Evolutionary conservation across 30 jellyfish, hydroid and myxozoan genomes (phyloP).

Genomic region (Phacellophora camtschatica): DNA sequence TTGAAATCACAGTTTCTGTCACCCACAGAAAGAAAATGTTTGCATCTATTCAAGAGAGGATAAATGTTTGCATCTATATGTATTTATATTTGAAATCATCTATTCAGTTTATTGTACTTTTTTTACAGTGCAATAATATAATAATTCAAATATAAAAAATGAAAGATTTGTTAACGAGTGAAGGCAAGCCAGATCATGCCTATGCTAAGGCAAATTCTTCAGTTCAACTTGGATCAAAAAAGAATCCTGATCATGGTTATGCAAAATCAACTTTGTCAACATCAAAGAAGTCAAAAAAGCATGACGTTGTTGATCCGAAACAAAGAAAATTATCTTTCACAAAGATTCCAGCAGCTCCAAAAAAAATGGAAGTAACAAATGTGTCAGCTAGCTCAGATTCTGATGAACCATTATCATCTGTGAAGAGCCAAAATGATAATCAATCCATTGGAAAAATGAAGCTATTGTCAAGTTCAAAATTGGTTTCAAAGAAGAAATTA

Average conservation of each 20-base stretch:
- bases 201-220: not conserved
- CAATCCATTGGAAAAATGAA: not conserved
- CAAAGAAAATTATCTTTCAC: conserved; percentile 44
- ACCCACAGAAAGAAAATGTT: too few species aligned
- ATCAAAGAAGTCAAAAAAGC: not conserved
- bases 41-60: too few species aligned
- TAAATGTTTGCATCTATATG: too few species aligned
- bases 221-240: not conserved
- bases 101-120: too few species aligned
- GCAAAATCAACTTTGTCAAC: conserved; percentile 19
- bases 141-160: too few species aligned
- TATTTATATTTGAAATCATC: too few species aligned
- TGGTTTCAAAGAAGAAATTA: not conserved
- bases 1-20: too few species aligned
- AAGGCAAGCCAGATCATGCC: not conserved
- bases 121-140: too few species aligned
- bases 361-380: not conserved
- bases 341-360: conserved; percentile 16
- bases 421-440: not conserved
- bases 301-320: conserved; percentile 8
- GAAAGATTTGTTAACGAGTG: not conserved
- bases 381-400: conserved; percentile 57
- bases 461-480: not conserved
- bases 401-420: conserved; percentile 66
- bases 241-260: conserved; percentile 13